Conservation (phyloP, 2,888 invertebrate genomes). For the Pristionchus exspectatus region DNA sequence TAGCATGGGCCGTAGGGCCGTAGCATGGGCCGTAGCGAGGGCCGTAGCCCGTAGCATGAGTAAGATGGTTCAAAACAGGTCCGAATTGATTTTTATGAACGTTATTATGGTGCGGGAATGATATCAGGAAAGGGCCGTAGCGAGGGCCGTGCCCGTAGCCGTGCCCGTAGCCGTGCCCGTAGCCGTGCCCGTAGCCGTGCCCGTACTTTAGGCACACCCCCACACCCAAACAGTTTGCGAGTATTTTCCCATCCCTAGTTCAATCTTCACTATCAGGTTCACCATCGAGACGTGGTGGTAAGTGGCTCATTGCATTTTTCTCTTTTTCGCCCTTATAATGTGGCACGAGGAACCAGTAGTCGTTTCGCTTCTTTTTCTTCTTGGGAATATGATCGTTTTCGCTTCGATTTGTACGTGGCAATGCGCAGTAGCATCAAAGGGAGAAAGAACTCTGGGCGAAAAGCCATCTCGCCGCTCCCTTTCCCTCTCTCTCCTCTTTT, state of each 20-base stretch:
- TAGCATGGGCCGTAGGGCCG: no score
- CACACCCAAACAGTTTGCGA: no score
- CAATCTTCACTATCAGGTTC: background rate
- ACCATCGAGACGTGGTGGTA: background rate
- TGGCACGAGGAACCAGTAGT: background rate
- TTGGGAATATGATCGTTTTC: background rate
- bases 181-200: no score
- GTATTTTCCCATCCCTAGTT: background rate
- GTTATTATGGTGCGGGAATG: no score
- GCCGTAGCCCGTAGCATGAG: no score
- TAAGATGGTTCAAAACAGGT: no score
- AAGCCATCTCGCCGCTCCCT: background rate
- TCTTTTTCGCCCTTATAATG: background rate
- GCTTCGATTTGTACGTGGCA: slow-evolving; percentile 6
- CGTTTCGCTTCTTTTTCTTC: background rate
- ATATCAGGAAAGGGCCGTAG: no score
- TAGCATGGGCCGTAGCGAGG: no score
- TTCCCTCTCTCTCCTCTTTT: background rate
- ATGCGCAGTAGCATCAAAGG: background rate
- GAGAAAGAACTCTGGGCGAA: background rate
- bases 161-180: no score
- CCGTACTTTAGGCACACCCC: no score
- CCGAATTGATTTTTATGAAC: no score
- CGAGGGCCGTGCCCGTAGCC: no score
- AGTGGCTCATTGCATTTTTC: background rate